phyloP scores from a whole-genome alignment of 2,888 invertebrate species.

The Metalampra italica region DNA sequence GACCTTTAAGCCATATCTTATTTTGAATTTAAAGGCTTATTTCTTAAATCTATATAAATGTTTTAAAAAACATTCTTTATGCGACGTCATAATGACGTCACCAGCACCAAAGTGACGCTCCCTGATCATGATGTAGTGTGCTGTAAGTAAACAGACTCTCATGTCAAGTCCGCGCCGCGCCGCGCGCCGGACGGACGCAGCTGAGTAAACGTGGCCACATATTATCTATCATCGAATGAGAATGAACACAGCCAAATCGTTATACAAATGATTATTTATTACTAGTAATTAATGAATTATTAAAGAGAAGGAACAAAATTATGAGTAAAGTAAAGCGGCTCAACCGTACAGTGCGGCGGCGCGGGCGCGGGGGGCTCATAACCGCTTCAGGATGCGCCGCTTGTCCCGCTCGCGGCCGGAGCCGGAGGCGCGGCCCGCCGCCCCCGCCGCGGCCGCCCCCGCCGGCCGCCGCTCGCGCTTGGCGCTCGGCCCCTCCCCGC shows the following conservation, averaged over 20 bases:
- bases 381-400: constrained; percentile 54
- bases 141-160: too few relatives aligned
- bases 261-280: neutral
- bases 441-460: constrained; percentile 45
- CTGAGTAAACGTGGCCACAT: neutral
- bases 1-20: too few relatives aligned
- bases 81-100: too few relatives aligned
- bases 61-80: too few relatives aligned
- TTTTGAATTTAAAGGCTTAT: too few relatives aligned
- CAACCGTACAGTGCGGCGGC: neutral
- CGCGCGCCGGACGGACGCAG: neutral
- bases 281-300: neutral
- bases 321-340: neutral
- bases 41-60: too few relatives aligned
- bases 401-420: constrained; percentile 75
- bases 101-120: too few relatives aligned
- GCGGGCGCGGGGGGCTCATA: constrained; percentile 28
- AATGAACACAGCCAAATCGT: neutral
- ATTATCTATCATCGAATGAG: neutral
- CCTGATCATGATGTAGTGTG: too few relatives aligned
- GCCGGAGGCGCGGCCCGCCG: constrained; percentile 25
- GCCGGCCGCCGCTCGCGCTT: constrained; percentile 83
- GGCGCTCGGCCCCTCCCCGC: constrained; percentile 83
- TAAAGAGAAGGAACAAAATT: neutral
- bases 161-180: too few relatives aligned